These are phyloP conservation scores for Erpobdella octoculata DNA, from an alignment of 2,888 invertebrate species.

Conservation along the genomic window DNA sequence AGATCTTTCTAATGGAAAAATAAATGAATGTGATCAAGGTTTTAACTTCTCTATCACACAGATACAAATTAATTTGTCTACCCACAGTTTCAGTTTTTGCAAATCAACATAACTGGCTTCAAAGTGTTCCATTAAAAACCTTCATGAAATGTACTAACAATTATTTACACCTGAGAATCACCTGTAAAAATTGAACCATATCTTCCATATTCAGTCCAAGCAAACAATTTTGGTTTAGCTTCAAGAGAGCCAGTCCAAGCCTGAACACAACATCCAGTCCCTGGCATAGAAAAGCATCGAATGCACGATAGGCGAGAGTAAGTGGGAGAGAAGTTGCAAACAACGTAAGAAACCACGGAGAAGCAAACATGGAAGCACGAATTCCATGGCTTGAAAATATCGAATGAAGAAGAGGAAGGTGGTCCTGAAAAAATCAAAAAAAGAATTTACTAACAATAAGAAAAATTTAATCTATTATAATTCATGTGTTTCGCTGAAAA, in stretches of 20 bases:
- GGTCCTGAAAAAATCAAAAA: constrained; percentile 59
- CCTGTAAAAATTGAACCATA: constrained; percentile 56
- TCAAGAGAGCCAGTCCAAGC: constrained; percentile 85
- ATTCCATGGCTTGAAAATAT: constrained; percentile 68
- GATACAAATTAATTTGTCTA: neutral
- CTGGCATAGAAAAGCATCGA: constrained; percentile 42
- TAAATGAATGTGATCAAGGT: constrained; percentile 36
- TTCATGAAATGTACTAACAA: neutral
- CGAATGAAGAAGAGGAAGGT: constrained; percentile 79
- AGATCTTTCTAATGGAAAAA: constrained; percentile 96
- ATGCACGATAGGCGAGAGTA: constrained; percentile 54
- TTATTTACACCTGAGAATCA: neutral
- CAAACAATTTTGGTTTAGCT: constrained; percentile 80
- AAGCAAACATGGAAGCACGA: constrained; percentile 49
- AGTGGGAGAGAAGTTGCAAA: constrained; percentile 9
- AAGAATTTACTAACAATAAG: neutral
- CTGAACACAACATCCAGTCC: constrained; percentile 98
- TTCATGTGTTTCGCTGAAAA: no score
- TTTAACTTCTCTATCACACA: neutral
- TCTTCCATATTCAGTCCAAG: constrained; percentile 96
- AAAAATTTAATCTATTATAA: neutral
- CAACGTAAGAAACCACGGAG: constrained; percentile 19
- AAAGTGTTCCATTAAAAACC: neutral
- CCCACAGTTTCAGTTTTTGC: neutral
- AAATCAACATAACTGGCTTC: neutral